Conservation (phyloP, 2,797 vertebrate genomes). For the Stomatorhinus walkeri region DNA sequence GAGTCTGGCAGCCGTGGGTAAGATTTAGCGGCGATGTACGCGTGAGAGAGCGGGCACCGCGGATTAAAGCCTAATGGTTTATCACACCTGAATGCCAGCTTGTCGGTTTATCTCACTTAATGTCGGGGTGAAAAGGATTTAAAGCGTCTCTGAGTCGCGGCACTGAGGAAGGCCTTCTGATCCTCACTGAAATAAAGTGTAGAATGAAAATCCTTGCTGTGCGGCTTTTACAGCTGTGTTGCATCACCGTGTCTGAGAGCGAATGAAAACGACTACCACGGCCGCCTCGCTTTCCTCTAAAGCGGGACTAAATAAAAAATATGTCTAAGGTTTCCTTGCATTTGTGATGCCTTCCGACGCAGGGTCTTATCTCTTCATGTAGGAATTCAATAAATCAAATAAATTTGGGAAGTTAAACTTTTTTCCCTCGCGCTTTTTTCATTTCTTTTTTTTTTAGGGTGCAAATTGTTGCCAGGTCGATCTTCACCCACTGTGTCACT, state of each 20-base stretch:
- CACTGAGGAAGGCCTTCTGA: not conserved
- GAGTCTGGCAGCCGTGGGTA: not conserved
- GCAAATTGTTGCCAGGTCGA: slow-evolving; percentile 1
- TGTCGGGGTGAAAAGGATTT: not conserved
- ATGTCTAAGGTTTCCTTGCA: not conserved
- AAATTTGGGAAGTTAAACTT: not conserved
- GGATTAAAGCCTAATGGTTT: slow-evolving; percentile 21
- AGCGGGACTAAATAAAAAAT: not conserved
- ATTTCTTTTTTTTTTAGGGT: not conserved
- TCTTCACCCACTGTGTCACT: slow-evolving; percentile 26
- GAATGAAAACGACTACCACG: not conserved
- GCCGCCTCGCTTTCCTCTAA: not conserved
- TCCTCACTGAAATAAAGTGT: slow-evolving; percentile 10
- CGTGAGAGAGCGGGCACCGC: slow-evolving; percentile 10
- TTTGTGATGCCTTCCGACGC: too few relatives aligned
- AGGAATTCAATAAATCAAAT: slow-evolving; percentile 10
- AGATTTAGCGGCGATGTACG: slow-evolving; percentile 1
- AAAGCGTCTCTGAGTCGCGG: not conserved
- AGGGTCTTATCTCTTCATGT: not conserved
- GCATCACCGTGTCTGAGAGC: not conserved
- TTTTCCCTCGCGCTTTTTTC: not conserved
- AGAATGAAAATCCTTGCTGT: not conserved
- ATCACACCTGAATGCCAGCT: slow-evolving; percentile 10
- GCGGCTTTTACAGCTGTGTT: slow-evolving; percentile 4
- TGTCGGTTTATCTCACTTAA: slow-evolving; percentile 22